phyloP scores from a whole-genome alignment of 1,140 invertebrate genomes.

The Bombus balteatus region DNA sequence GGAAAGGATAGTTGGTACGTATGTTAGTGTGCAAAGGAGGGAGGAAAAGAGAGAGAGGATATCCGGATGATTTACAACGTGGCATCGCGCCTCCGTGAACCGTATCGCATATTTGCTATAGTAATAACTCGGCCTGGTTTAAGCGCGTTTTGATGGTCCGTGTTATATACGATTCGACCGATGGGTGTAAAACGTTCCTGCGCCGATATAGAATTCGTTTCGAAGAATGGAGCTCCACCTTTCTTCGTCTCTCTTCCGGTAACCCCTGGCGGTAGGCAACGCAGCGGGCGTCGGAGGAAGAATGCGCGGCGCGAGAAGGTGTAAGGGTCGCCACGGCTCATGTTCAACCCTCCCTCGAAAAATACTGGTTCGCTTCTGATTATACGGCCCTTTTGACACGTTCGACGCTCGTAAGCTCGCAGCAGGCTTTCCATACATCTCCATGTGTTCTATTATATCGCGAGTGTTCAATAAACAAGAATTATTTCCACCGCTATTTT shows the following conservation, averaged over 20 bases:
- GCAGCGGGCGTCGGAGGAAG: conserved; percentile 26
- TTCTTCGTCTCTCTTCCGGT: not conserved
- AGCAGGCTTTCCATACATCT: not conserved
- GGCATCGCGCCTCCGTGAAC: conserved; percentile 31
- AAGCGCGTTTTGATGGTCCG: conserved; percentile 40
- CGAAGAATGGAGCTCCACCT: not conserved
- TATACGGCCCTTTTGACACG: not conserved
- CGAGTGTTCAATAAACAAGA: not conserved
- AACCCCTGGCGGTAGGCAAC: conserved; percentile 40
- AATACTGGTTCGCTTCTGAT: not conserved
- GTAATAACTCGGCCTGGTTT: conserved; percentile 45
- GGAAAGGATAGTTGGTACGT: not conserved
- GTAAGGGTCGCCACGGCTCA: not conserved
- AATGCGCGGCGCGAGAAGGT: conserved; percentile 5
- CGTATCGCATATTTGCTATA: conserved; percentile 41
- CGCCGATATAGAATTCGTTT: not conserved
- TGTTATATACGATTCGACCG: conserved; percentile 41
- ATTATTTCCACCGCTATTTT: not conserved
- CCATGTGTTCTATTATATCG: not conserved
- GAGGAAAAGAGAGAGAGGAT: no score
- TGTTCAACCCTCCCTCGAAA: not conserved
- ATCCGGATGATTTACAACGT: conserved; percentile 38
- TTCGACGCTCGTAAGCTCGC: not conserved
- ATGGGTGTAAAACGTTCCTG: conserved; percentile 19
- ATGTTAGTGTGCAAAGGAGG: not conserved